Percentiles rank a stretch among this genome's conserved stretches.
These are phyloP conservation scores for Myrmophylax atrothorax DNA, from an alignment of 2,113 vertebrate species.

Conservation along the genomic window DNA sequence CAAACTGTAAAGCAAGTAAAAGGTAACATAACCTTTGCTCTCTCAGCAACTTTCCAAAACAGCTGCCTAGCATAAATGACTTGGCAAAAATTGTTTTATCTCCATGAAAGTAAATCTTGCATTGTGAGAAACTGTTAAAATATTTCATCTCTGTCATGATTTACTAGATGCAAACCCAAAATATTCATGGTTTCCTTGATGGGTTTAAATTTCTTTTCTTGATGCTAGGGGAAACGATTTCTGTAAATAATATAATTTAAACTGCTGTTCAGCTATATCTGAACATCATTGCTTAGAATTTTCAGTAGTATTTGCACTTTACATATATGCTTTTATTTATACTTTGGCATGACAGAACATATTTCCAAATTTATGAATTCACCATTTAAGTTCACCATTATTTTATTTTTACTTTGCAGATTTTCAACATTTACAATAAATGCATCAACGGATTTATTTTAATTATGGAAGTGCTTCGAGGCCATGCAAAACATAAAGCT, in stretches of 20 bases:
- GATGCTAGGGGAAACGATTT: neutral
- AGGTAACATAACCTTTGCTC: constrained; percentile 1
- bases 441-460: neutral
- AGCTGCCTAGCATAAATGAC: neutral
- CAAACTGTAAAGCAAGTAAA: neutral
- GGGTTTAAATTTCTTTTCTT: constrained; percentile 17
- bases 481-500: neutral
- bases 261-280: neutral
- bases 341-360: neutral
- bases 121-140: neutral
- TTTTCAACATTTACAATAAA: constrained; percentile 16
- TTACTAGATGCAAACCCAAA: constrained; percentile 26
- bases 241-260: constrained; percentile 58
- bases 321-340: constrained; percentile 14
- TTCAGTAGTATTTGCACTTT: neutral
- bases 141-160: constrained; percentile 34
- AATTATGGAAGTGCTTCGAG: neutral
- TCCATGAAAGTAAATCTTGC: constrained; percentile 2
- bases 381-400: neutral
- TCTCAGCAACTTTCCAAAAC: neutral
- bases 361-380: neutral
- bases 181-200: constrained; percentile 49
- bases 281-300: constrained; percentile 2
- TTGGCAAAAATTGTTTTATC: neutral
- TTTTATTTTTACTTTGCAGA: neutral